Base-by-base conservation (phyloP, 2,113 vertebrate species). In the Xenopus laevis region DNA sequence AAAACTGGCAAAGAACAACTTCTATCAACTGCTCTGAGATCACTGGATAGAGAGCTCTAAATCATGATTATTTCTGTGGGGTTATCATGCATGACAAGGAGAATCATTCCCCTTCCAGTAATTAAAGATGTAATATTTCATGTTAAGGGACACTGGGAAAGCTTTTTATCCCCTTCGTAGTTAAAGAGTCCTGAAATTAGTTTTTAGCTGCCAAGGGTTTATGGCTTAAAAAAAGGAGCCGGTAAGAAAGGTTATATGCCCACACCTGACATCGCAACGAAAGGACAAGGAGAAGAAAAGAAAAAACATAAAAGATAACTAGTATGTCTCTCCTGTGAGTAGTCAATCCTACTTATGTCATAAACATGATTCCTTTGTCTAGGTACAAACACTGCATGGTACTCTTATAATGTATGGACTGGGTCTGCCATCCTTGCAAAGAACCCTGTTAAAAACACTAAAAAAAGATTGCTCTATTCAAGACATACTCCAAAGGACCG, bases 51-150 rank as follows among this genome's bases (percentile, higher is more conserved):
- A 77, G 74, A 45, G 59, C 45, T 52, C 45, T 77, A 77, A 77
- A 77, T 77, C 74, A 77, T 70, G 68, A 53, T 75, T 77, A 77
- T 77, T 77, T 77, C 74, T 33, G 59, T 70, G 74, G 74, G 58
- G 74, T 77, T 70, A 77, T 77, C 67, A 70, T 12, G 66, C 74
- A 70, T 77, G 74, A 64, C 74, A 77, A 70, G 74, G 74, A 77
- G 67, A 77, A 70, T 69, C 74, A 46, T 63, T 77, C 74, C 73
- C 74, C 59, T 77, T 77, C 59, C 74, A 64, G 60, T 77, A 69
- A 77, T 77, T 77, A 77, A 60, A 57, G 47, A 62, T 55, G 47
- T 70, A 57, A 63, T 77, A 77, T 77, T 70, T 77, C 74, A 77
- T 45, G 67, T 33, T 64, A 70, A 63, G 66, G 57, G 66, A 70